Evolutionary conservation across 2,888 invertebrate genomes (phyloP), one percentile per base, ranked within the genome.

Genomic region (Erebia palarica): DNA sequence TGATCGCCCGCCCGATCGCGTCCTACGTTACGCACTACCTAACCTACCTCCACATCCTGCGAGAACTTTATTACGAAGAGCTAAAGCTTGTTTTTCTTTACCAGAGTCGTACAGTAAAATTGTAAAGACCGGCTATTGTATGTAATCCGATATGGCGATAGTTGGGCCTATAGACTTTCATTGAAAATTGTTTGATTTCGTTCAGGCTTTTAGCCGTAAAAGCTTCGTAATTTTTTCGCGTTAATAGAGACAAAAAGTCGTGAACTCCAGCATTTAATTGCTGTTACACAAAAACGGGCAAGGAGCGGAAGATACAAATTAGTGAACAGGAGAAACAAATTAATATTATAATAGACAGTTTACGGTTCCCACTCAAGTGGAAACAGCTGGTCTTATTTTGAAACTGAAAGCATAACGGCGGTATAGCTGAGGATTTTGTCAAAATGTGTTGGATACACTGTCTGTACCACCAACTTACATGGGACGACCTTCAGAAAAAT

Each of bases 311-410:
- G 85, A 81, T 85, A 90, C 89, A 88, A 91, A 93, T 92, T 89
- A 81, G 86, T 82, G 86, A 88, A 90, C 91, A 90, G 84, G 83
- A 87, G 84, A 91, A 90, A 89, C 91, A 91, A 90, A 92, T 93
- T 92, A 91, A 84, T 84, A 78, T 75, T 68, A 77, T 81, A 81
- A 80, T 78, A 79, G 78, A 74, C 78, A 78, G 73, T 76, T 76
- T 76, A 77, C 73, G 76, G 71, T 70, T 71, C 74, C 78, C 75
- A 78, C 76, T 84, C 79, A 85, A 92, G 91, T 91, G 90, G 89
- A 88, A 87, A 85, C 91, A 90, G 83, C 83, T 91, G 92, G 77
- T 71, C 44, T 51, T 61, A n/a, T 42, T 53, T 53, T 53, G 27
- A 21, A 70, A 53, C 59, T 18, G 59, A 21, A 69, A 61, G 64